A percentile compares a stretch with the other conserved stretches of the same genome.
Conservation (phyloP, 2,888 invertebrate species). For the Holacanthella duospinosa region DNA sequence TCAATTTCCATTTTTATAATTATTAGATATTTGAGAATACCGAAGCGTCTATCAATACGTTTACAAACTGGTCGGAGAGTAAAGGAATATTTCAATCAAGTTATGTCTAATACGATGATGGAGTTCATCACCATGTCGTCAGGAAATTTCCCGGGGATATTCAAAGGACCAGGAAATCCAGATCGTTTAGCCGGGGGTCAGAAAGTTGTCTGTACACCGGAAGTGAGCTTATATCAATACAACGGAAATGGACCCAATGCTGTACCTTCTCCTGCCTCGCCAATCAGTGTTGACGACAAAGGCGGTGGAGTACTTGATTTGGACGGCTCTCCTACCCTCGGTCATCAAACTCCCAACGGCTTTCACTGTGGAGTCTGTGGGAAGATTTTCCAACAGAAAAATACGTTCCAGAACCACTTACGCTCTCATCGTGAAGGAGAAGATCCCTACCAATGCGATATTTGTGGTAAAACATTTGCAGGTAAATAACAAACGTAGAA, state of each 20-base stretch:
- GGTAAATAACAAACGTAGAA: too few relatives aligned
- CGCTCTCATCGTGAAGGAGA: constrained; percentile 48
- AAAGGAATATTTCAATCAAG: too few relatives aligned
- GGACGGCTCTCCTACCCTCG: neutral
- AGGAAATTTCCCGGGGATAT: constrained; percentile 15
- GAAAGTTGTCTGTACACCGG: constrained; percentile 38
- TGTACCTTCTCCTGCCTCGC: neutral
- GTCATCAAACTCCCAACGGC: constrained; percentile 34
- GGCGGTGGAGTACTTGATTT: neutral
- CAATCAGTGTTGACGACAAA: constrained; percentile 5
- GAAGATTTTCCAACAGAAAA: constrained; percentile 63
- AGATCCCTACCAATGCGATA: constrained; percentile 78
- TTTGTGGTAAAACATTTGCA: constrained; percentile 81
- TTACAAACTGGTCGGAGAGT: too few relatives aligned
- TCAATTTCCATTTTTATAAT: too few relatives aligned
- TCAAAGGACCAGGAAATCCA: constrained; percentile 9
- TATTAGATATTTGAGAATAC: neutral
- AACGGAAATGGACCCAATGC: constrained; percentile 19
- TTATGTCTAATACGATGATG: constrained; percentile 3
- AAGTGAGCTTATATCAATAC: constrained; percentile 38
- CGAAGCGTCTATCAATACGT: too few relatives aligned
- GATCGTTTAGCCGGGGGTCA: constrained; percentile 20
- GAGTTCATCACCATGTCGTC: constrained; percentile 12
- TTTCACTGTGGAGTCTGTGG: constrained; percentile 61
- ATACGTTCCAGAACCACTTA: constrained; percentile 59